phyloP scores from a whole-genome alignment of 2,113 vertebrate species.

The Mustelus asterias region DNA sequence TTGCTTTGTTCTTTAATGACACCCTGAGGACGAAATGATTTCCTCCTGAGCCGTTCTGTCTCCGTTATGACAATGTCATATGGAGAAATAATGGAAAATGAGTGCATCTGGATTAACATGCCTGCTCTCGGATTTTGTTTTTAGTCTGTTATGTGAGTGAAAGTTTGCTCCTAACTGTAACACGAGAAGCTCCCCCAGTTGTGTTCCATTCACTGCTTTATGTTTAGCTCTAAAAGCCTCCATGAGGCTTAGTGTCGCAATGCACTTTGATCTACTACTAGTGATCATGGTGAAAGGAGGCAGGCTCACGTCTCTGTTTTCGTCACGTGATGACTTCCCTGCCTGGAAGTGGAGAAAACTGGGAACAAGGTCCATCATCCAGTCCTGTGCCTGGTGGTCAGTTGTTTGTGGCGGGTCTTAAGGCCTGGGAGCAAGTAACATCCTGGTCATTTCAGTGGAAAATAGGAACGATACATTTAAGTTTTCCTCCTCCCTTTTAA shows the following conservation, averaged over 20 bases:
- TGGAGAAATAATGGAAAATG: not conserved
- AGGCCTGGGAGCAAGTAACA: not conserved
- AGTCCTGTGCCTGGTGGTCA: not conserved
- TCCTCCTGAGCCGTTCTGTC: not conserved
- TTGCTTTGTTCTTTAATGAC: not conserved
- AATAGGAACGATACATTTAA: not conserved
- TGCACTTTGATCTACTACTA: not conserved
- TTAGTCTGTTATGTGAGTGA: not conserved
- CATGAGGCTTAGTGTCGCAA: not conserved
- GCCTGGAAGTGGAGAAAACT: not conserved
- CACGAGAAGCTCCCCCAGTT: not conserved
- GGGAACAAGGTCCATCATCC: not conserved
- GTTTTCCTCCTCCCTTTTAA: not conserved
- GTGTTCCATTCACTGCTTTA: not conserved
- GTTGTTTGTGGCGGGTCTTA: not conserved
- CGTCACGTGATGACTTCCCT: not conserved
- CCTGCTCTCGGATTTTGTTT: not conserved
- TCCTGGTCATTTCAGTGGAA: not conserved
- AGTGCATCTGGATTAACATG: constrained; percentile 12
- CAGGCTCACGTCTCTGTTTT: not conserved
- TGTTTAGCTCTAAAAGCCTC: not conserved
- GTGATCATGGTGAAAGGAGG: not conserved
- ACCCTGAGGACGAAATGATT: not conserved
- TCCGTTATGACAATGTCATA: not conserved
- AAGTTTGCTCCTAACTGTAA: not conserved